Evolutionary conservation across 2,888 invertebrate species (phyloP), one percentile per base, ranked within the genome.

Genomic region (Netelia virgata): DNA sequence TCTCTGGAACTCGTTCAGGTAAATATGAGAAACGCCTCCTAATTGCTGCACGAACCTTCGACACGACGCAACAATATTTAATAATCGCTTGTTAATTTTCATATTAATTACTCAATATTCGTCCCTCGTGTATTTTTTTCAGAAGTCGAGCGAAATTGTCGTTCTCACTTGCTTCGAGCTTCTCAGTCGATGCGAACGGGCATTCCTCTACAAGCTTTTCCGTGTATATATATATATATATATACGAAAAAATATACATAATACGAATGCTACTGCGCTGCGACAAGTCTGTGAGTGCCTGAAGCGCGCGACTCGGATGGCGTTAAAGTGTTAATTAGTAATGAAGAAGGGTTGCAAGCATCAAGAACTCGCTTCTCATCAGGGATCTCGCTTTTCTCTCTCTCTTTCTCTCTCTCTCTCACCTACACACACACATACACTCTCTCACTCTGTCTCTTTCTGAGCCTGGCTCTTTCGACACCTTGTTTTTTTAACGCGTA

Each of bases 321-420:
- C 89, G 91, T 91, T 92, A 92, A 92, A 92, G 92, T 91, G 92
- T 92, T 93, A 93, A 93, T 93, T 93, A 92, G 91, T 93, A 93
- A 93, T 93, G 93, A 93, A 93, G 93, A 90, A 93, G 92, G 91
- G 91, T 90, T 91, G 88, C 87, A 87, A 88, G 88, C 88, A 91
- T 91, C 91, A 92, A 91, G 92, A 92, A 91, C 91, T 89, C 88
- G 89, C 85, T 36, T 72, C 61, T 66, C 73, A 70, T 57, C 64
- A 41, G 68, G 20, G 74, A 55, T 69, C 55, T 55, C 69, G 55
- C 28, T 47, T 43, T 28, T 81, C 59, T 81, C 57, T 64, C 50
- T 47, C 55, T 64, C 57, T 43, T 43, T 16, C 53, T 83, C 55
- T 20, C 66, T 68, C 70, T 70, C 64, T 47, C 69, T 74, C 63